A percentile compares a stretch with the other conserved stretches of the same genome.
Evolutionary conservation across 2,797 vertebrate species (phyloP).

Genomic region (Emydoidea blandingii): DNA sequence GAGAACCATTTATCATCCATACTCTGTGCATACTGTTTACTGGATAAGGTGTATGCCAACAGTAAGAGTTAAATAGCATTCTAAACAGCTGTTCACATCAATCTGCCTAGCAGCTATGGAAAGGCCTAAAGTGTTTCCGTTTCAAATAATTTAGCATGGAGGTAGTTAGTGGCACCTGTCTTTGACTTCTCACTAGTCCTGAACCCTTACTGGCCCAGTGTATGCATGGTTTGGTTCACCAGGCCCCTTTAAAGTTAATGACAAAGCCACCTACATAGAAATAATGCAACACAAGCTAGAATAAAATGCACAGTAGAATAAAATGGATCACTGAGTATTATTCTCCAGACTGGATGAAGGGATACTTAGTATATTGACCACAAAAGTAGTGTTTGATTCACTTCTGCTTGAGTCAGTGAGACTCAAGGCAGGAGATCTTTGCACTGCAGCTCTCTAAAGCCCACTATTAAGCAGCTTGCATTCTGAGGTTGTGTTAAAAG

Average conservation of each 20-base stretch:
- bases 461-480: neutral
- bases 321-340: conserved; percentile 54
- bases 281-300: neutral
- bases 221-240: conserved; percentile 53
- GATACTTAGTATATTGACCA: neutral
- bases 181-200: conserved; percentile 61
- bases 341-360: conserved; percentile 48
- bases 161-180: conserved; percentile 70
- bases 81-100: conserved; percentile 73
- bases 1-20: conserved; percentile 63
- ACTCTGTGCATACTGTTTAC: conserved; percentile 44
- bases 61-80: conserved; percentile 53
- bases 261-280: conserved; percentile 50
- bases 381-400: neutral
- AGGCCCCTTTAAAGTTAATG: conserved; percentile 61
- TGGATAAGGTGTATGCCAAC: conserved; percentile 52
- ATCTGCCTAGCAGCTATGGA: conserved; percentile 48
- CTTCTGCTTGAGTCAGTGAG: neutral
- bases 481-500: accelerated
- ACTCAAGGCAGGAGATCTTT: neutral
- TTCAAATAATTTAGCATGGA: conserved; percentile 55
- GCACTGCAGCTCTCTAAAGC: neutral
- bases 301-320: neutral
- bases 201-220: conserved; percentile 49
- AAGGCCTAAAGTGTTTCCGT: conserved; percentile 55